Evolutionary conservation across 2,113 vertebrate genomes (phyloP).

Genomic region (Phalacrocorax aristotelis): DNA sequence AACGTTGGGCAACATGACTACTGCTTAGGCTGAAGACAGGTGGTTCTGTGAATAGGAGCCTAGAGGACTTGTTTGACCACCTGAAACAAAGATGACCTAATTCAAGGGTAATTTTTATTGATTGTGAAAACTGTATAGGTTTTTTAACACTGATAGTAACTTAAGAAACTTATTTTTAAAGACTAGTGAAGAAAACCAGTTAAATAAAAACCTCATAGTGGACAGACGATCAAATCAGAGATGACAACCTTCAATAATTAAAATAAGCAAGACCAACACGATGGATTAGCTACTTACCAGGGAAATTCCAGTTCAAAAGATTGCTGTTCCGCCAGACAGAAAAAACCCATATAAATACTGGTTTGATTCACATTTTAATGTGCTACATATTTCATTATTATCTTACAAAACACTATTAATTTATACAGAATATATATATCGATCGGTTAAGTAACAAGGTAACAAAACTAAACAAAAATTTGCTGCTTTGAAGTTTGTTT

Average conservation of each 20-base stretch:
- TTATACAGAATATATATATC: not conserved
- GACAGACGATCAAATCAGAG: not conserved
- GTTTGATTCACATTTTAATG: conserved; percentile 21
- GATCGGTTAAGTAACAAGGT: not conserved
- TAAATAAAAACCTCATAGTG: not conserved
- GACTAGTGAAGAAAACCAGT: not conserved
- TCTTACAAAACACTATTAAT: not conserved
- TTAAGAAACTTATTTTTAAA: not conserved
- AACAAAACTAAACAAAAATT: not conserved
- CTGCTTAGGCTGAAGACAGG: not conserved
- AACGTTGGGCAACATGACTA: not conserved
- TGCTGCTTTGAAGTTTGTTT: not conserved
- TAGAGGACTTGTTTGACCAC: not conserved
- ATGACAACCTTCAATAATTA: not conserved
- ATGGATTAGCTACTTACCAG: not conserved
- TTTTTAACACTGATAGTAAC: not conserved
- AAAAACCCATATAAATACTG: not conserved
- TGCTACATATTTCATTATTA: not conserved
- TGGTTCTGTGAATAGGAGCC: not conserved
- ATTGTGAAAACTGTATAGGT: not conserved
- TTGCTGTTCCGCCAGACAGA: not conserved
- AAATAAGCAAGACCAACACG: not conserved
- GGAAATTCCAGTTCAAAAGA: not conserved
- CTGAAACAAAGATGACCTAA: not conserved
- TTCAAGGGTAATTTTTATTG: not conserved